A percentile compares a stretch with the other conserved stretches of the same genome.
Conservation (phyloP, 2,113 vertebrate genomes). For the Climacteris rufus region DNA sequence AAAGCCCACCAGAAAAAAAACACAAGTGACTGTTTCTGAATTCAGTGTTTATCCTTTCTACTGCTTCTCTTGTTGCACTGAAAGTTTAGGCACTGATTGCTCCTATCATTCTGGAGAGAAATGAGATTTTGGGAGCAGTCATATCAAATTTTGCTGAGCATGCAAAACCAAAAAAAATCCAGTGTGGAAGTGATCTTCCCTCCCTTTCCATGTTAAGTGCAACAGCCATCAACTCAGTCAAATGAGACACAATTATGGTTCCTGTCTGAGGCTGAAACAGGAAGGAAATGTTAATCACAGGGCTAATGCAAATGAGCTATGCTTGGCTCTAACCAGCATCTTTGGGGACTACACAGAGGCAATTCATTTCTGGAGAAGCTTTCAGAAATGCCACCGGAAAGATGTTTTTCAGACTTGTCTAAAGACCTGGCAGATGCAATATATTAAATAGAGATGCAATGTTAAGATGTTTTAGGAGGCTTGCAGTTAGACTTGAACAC, state of each 20-base stretch:
- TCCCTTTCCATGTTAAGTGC: not conserved
- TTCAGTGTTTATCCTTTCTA: not conserved
- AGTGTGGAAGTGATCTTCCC: not conserved
- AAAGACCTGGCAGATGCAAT: not conserved
- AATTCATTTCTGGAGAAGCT: not conserved
- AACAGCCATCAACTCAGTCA: not conserved
- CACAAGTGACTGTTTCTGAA: not conserved
- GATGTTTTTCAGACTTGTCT: not conserved
- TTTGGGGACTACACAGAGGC: not conserved
- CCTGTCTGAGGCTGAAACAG: constrained; percentile 12
- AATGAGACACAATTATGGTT: not conserved
- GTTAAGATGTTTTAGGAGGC: not conserved
- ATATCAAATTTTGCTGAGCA: not conserved
- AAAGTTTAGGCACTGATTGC: not conserved
- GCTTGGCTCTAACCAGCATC: not conserved
- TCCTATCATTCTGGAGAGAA: not conserved
- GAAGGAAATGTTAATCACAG: constrained; percentile 17
- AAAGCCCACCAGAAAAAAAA: not conserved
- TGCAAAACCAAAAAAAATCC: not conserved
- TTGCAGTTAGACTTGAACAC: not conserved
- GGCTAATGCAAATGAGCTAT: not conserved
- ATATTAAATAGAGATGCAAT: not conserved
- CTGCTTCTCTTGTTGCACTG: not conserved
- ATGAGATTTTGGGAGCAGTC: not conserved
- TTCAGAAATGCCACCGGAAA: constrained; percentile 9